Base-by-base conservation (phyloP, 2,113 vertebrate genomes). In the Trachemys scripta region DNA sequence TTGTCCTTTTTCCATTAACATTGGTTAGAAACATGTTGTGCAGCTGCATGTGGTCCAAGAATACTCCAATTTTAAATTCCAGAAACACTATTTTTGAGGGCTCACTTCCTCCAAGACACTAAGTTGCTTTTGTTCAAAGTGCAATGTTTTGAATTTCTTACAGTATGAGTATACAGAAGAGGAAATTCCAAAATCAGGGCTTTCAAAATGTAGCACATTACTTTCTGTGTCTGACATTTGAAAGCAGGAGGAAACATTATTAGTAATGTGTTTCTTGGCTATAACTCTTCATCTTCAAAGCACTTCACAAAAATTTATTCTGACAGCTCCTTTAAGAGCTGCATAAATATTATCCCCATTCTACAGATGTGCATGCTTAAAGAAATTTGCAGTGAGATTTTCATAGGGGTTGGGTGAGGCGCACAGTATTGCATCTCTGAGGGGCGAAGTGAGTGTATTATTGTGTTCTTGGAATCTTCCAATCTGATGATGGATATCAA, bases 11-110 rank as follows among this genome's bases (percentile, higher is more conserved):
- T 90, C 50, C 25, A 80, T 85, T 89, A 92, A 49, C 29, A 51
- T 0, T 45, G 4, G 20, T 90, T 93, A 84, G 9, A 85, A 90
- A 54, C 5, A 83, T n/a, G 57, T 31, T 31, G 57, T 90, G 3
- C 5, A 81, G 14, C 50, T 96, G 90, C 42, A 42, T 42, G 42
- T 42, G 42, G 42, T 5, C 8, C 35, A 57, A 47, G n/a, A 89
- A 76, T 1, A 76, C 3, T 10, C 82, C 69, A 65, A 90, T 72
- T 97, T 89, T 80, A 84, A 91, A 89, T 75, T 88, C 82, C 16
- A 83, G 31, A 95, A 93, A 47, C 45, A 47, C 9, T 25, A 29
- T 88, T 6, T 54, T 5, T 49, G 90, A 35, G 47, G 56, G 11
- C 14, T 84, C 3, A 1, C 50, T 92, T 85, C 54, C 38, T n/a